A percentile compares a stretch with the other conserved stretches of the same genome.
Conservation (phyloP, 2,888 invertebrate genomes). For the Melinaea menophilus region DNA sequence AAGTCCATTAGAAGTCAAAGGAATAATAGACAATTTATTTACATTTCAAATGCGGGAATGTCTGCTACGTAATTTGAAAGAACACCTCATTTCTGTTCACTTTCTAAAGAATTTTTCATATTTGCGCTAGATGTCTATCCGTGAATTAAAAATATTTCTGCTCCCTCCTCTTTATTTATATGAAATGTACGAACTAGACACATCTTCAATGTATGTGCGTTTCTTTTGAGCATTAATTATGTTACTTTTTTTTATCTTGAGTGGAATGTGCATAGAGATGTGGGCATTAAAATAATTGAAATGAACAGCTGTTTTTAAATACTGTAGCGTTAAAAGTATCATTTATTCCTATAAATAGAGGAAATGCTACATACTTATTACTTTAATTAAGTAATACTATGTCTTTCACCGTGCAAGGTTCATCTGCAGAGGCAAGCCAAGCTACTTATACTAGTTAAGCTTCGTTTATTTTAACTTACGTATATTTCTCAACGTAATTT, state of each 20-base stretch:
- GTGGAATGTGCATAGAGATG: not conserved
- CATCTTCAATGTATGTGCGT: not conserved
- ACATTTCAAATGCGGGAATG: slow-evolving; percentile 20
- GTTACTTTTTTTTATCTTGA: not conserved
- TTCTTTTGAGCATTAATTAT: slow-evolving; percentile 1
- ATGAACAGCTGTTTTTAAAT: too few species aligned
- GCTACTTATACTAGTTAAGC: too few species aligned
- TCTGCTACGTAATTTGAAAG: slow-evolving; percentile 20
- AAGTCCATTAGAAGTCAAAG: slow-evolving; percentile 28
- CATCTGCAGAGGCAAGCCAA: too few species aligned
- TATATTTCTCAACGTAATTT: too few species aligned
- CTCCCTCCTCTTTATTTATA: not conserved
- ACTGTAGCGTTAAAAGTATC: too few species aligned
- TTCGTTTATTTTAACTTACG: too few species aligned
- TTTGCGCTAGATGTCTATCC: slow-evolving; percentile 17
- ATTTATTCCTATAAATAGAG: too few species aligned
- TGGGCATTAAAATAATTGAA: too few species aligned
- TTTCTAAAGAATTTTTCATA: slow-evolving; percentile 25
- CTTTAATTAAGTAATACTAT: too few species aligned
- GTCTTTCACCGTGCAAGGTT: too few species aligned
- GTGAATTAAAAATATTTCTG: slow-evolving; percentile 17
- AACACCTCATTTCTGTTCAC: slow-evolving; percentile 25
- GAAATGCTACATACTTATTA: too few species aligned
- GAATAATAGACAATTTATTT: slow-evolving; percentile 27
- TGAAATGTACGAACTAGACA: not conserved